These are phyloP conservation scores for Ceratotherium simum DNA, from an alignment of 2,113 vertebrate genomes.

Conservation along the genomic window DNA sequence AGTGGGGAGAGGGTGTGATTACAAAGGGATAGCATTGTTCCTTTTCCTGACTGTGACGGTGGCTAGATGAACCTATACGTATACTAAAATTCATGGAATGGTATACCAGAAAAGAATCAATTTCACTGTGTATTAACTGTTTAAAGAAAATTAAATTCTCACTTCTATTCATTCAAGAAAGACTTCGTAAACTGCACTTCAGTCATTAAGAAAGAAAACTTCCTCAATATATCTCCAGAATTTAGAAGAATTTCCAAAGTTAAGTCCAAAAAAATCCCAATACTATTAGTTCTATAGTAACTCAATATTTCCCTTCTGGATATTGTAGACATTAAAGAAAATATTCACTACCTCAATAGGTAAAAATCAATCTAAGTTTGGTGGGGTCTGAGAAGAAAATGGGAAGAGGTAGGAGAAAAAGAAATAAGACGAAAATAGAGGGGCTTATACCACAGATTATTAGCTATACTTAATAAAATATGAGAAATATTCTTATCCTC, in stretches of 20 bases:
- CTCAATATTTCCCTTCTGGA: background rate
- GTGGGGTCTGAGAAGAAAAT: conserved; percentile 14
- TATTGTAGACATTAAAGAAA: conserved; percentile 42
- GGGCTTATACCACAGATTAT: background rate
- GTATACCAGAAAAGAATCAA: background rate
- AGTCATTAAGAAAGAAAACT: conserved; percentile 4
- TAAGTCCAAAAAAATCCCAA: background rate
- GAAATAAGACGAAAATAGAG: background rate
- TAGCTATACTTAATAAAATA: conserved; percentile 19
- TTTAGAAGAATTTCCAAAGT: conserved; percentile 12
- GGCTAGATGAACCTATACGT: background rate
- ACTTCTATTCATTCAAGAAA: background rate
- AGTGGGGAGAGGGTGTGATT: background rate
- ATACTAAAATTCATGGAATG: background rate
- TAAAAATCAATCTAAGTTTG: conserved; percentile 13
- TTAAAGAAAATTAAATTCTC: conserved; percentile 23
- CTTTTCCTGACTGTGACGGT: background rate
- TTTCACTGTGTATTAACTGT: background rate
- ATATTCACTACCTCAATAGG: background rate
- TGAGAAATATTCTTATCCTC: background rate
- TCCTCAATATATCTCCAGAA: background rate
- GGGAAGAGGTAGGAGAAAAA: background rate
- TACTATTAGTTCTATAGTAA: background rate
- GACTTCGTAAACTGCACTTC: background rate
- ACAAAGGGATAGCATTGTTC: background rate